A percentile compares a stretch with the other conserved stretches of the same genome.
Conservation (phyloP, 2,113 vertebrate species). For the Chlorodrepanis virens region DNA sequence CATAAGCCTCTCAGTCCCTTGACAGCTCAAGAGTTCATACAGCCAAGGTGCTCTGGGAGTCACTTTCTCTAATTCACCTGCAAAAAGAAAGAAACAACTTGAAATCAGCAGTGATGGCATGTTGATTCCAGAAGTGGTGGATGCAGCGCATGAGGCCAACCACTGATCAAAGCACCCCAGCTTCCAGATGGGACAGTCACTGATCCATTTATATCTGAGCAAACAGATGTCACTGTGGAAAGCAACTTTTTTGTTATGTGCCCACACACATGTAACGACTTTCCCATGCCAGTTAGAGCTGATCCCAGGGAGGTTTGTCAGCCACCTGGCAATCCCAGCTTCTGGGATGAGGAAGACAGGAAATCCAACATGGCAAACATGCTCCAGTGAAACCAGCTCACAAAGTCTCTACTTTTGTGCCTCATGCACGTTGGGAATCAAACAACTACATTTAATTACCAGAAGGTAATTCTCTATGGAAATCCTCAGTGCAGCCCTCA, state of each 20-base stretch:
- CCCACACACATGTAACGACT: background rate
- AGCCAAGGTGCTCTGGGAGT: constrained; percentile 50
- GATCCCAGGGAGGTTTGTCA: background rate
- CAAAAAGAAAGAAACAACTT: constrained; percentile 34
- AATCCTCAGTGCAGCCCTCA: background rate
- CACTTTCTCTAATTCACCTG: constrained; percentile 71
- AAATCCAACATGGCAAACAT: background rate
- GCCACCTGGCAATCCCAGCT: background rate
- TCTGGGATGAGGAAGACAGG: background rate
- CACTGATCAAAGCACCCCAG: background rate
- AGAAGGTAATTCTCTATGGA: background rate
- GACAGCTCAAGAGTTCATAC: constrained; percentile 74
- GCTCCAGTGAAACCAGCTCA: background rate
- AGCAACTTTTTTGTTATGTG: background rate
- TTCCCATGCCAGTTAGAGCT: background rate
- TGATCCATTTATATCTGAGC: constrained; percentile 15
- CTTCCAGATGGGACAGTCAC: background rate
- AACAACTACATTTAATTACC: background rate
- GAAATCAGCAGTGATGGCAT: background rate
- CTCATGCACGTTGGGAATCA: background rate
- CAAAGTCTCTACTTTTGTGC: background rate
- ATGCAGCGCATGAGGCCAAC: background rate
- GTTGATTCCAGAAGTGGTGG: background rate
- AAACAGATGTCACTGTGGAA: constrained; percentile 30
- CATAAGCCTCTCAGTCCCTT: constrained; percentile 87